Conservation (phyloP, 2,113 vertebrate species). For the Grammomys surdaster region DNA sequence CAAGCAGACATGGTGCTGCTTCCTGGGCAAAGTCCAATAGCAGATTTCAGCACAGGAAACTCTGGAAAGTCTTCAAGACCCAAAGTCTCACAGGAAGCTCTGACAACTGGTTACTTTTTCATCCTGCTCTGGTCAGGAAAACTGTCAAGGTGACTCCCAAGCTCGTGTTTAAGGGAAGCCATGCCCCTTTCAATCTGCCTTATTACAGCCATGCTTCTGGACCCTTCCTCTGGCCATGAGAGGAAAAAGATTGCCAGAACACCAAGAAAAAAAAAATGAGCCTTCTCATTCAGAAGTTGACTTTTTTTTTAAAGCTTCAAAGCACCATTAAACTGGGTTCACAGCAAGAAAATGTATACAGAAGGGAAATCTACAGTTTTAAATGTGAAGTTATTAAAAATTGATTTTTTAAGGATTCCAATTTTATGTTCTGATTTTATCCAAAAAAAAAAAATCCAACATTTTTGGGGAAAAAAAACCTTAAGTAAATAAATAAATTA, state of each 20-base stretch:
- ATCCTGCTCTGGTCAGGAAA: not conserved
- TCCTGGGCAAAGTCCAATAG: not conserved
- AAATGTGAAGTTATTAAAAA: slow-evolving; percentile 63
- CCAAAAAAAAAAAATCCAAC: not conserved
- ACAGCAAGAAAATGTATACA: slow-evolving; percentile 42
- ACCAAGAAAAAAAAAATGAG: not conserved
- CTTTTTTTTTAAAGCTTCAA: slow-evolving; percentile 33
- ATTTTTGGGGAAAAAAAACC: no score
- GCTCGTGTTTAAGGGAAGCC: not conserved
- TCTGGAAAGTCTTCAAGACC: not conserved
- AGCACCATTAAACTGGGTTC: slow-evolving; percentile 34
- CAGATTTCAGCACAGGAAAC: not conserved
- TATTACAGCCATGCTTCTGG: not conserved
- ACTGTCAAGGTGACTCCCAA: not conserved
- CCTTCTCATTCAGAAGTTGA: not conserved
- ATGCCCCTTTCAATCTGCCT: not conserved
- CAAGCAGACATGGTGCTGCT: not conserved
- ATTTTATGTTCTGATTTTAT: slow-evolving; percentile 68
- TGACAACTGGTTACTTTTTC: not conserved
- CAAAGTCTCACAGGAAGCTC: not conserved
- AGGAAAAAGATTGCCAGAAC: not conserved
- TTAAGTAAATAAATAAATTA: not conserved
- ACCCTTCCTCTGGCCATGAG: not conserved
- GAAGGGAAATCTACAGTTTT: slow-evolving; percentile 61
- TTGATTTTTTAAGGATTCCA: slow-evolving; percentile 57